These are phyloP conservation scores for Mizuhopecten yessoensis DNA, from an alignment of 1,140 invertebrate genomes.

Conservation along the genomic window DNA sequence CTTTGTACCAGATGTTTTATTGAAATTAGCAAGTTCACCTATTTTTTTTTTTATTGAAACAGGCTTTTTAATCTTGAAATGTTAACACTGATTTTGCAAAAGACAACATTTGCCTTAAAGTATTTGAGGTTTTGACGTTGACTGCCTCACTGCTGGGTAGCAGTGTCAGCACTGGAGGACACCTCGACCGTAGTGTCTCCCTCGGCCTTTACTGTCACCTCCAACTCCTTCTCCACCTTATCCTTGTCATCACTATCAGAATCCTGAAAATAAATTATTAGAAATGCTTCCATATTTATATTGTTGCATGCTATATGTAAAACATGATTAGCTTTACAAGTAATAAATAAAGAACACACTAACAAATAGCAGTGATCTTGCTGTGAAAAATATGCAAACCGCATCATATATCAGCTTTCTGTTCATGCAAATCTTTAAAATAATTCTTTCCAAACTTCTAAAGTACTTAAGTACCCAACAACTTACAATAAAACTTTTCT, in stretches of 20 bases:
- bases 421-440: no score
- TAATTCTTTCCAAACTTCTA: no score
- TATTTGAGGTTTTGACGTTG: not conserved
- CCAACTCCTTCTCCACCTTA: not conserved
- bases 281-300: not conserved
- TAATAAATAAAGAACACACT: no score
- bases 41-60: no score
- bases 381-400: not conserved
- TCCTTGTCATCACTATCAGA: not conserved
- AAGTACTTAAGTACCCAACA: no score
- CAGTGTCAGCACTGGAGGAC: not conserved
- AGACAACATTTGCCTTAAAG: not conserved
- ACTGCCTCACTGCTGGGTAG: not conserved
- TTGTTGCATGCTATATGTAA: not conserved
- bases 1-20: not conserved
- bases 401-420: no score
- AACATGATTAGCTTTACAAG: not conserved
- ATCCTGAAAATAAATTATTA: not conserved
- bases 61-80: no score
- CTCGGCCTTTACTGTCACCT: not conserved
- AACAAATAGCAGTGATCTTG: not conserved
- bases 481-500: no score
- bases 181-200: not conserved
- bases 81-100: not conserved
- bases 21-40: not conserved